Percentiles rank a stretch among this genome's conserved stretches.
These are phyloP conservation scores for Oppia nitens DNA, from an alignment of 1,140 invertebrate genomes.

Conservation along the genomic window DNA sequence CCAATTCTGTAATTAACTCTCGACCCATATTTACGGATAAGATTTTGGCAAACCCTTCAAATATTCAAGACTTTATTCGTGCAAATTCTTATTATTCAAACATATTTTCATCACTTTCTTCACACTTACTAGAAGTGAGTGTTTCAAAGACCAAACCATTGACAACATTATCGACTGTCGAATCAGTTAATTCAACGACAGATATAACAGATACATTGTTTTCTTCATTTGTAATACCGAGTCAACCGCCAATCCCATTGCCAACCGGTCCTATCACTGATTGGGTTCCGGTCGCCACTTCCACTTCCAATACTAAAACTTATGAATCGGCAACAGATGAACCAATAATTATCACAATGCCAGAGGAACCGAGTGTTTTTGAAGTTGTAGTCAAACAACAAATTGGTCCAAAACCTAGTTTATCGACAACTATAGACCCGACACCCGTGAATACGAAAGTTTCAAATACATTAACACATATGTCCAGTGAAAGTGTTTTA, in stretches of 20 bases:
- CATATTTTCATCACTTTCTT: neutral
- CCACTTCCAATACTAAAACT: neutral
- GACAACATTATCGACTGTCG: neutral
- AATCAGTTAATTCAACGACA: neutral
- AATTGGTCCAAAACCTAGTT: constrained; percentile 16
- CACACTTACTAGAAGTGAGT: neutral
- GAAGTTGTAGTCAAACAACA: constrained; percentile 22
- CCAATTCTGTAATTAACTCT: neutral
- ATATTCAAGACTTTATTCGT: neutral
- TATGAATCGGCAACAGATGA: constrained; percentile 10
- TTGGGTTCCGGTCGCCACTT: constrained; percentile 19
- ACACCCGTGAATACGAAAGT: neutral
- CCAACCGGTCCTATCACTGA: constrained; percentile 17
- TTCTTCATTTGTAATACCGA: neutral
- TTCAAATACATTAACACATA: neutral
- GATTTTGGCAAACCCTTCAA: neutral
- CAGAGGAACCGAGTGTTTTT: constrained; percentile 19
- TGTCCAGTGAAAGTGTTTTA: constrained; percentile 11
- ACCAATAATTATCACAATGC: constrained; percentile 21
- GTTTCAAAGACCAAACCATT: neutral
- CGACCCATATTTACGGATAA: neutral
- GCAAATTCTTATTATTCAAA: neutral
- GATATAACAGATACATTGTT: neutral
- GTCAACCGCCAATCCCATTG: neutral
- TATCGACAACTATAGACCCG: neutral